These are phyloP conservation scores for Protobothrops flavoviridis DNA, from an alignment of 2,113 vertebrate genomes.

Conservation along the genomic window DNA sequence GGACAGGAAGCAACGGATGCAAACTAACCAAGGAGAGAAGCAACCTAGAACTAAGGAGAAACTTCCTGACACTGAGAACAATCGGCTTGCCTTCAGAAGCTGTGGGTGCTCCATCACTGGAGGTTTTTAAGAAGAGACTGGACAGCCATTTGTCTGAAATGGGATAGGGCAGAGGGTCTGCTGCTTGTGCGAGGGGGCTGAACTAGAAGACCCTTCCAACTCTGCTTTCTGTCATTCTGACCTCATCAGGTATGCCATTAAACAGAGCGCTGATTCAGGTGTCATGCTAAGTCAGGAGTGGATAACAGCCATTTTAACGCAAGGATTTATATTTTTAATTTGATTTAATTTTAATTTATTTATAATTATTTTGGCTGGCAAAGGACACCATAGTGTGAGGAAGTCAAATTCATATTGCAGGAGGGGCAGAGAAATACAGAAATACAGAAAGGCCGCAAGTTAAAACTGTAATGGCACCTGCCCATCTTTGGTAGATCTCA, in stretches of 20 bases:
- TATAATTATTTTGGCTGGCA: not conserved
- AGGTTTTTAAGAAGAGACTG: too few relatives aligned
- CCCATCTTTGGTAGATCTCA: too few relatives aligned
- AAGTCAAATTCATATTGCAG: not conserved
- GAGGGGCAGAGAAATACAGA: not conserved
- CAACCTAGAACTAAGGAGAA: not conserved
- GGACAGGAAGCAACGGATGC: not conserved
- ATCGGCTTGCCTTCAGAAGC: too few relatives aligned
- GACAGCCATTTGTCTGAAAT: too few relatives aligned
- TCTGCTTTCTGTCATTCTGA: not conserved
- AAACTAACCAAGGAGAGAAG: not conserved
- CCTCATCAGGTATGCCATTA: constrained; percentile 45
- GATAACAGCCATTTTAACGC: not conserved
- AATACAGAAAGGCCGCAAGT: too few relatives aligned
- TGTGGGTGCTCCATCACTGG: too few relatives aligned
- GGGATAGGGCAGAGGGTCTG: too few relatives aligned
- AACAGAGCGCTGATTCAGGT: constrained; percentile 17
- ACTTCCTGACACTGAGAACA: too few relatives aligned
- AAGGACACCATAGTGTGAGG: not conserved
- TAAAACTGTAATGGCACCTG: too few relatives aligned
- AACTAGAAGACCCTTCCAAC: too few relatives aligned
- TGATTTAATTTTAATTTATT: not conserved
- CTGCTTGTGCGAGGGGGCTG: too few relatives aligned
- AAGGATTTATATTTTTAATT: not conserved
- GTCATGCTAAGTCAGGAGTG: not conserved